Conservation (phyloP, 2,888 invertebrate species). For the Microchrysa polita region DNA sequence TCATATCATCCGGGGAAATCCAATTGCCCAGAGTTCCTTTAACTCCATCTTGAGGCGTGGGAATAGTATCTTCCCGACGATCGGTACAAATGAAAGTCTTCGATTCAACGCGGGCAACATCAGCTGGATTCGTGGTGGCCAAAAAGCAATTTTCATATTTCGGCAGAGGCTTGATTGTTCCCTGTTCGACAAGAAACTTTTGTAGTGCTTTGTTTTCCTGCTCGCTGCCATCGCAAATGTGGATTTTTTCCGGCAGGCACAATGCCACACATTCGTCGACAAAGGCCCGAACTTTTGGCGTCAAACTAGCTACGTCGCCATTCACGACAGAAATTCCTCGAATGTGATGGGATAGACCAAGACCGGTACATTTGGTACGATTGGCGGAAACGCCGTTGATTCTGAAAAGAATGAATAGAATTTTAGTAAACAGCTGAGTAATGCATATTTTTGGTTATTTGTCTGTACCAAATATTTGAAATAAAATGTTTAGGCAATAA, state of each 20-base stretch:
- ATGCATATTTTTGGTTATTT: background rate
- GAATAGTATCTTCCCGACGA: slow-evolving; percentile 83
- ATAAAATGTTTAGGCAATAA: background rate
- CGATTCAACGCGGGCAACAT: slow-evolving; percentile 97
- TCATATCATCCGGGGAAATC: slow-evolving; percentile 86
- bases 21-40: slow-evolving; percentile 93
- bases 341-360: slow-evolving; percentile 65
- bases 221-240: slow-evolving; percentile 93
- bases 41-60: slow-evolving; percentile 79
- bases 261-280: slow-evolving; percentile 83
- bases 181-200: slow-evolving; percentile 79
- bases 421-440: background rate
- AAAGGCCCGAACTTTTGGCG: slow-evolving; percentile 70
- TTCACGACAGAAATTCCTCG: slow-evolving; percentile 66
- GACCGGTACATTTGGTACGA: slow-evolving; percentile 54
- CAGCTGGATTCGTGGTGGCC: slow-evolving; percentile 94
- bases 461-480: too few relatives aligned
- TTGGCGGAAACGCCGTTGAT: background rate
- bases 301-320: slow-evolving; percentile 65
- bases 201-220: slow-evolving; percentile 81
- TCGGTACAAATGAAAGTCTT: slow-evolving; percentile 94
- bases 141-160: slow-evolving; percentile 97
- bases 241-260: slow-evolving; percentile 88
- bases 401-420: slow-evolving; percentile 3
- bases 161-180: slow-evolving; percentile 80